Base-by-base conservation (phyloP, 1,140 invertebrate species). In the Philotrypesis tridentata region DNA sequence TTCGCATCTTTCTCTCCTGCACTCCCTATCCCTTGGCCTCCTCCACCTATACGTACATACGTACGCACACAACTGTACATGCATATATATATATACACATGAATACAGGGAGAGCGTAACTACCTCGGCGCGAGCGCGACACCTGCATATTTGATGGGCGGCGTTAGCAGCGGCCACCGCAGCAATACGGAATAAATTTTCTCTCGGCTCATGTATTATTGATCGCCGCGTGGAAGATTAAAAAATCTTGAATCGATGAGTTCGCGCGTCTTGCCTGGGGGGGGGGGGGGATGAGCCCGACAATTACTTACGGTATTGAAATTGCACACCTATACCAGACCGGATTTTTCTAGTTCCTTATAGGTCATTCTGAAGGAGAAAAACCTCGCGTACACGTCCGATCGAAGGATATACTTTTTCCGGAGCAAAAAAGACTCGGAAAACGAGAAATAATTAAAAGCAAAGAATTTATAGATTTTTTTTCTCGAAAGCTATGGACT, bases 61-160 rank as follows among this genome's bases (percentile, higher is more conserved):
- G 63, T 25, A 76, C n/a, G n/a, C n/a, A n/a, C n/a, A n/a, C n/a
- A n/a, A n/a, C n/a, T n/a, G n/a, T n/a, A n/a, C n/a, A n/a, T n/a
- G n/a, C n/a, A n/a, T n/a, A n/a, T n/a, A n/a, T n/a, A n/a, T n/a
- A n/a, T n/a, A n/a, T n/a, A n/a, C n/a, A n/a, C n/a, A n/a, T n/a
- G n/a, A n/a, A n/a, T n/a, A n/a, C n/a, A n/a, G n/a, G n/a, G 0
- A 43, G 17, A 14, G 1, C 33, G 21, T 25, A 55, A 55, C 75
- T 25, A 65, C 2, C 17, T 40, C 8, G 17, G n/a, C 71, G 71
- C 27, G 37, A 0, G 63, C 70, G 87, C 87, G 88, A 91, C 88
- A 90, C 88, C 87, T 91, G 88, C 89, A 91, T 90, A 91, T 91
- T 92, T 91, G 85, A 91, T 90, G 86, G 85, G 72, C 84, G 82